These are phyloP conservation scores for Aporophyla lueneburgensis DNA, from an alignment of 2,888 invertebrate genomes.

Conservation along the genomic window DNA sequence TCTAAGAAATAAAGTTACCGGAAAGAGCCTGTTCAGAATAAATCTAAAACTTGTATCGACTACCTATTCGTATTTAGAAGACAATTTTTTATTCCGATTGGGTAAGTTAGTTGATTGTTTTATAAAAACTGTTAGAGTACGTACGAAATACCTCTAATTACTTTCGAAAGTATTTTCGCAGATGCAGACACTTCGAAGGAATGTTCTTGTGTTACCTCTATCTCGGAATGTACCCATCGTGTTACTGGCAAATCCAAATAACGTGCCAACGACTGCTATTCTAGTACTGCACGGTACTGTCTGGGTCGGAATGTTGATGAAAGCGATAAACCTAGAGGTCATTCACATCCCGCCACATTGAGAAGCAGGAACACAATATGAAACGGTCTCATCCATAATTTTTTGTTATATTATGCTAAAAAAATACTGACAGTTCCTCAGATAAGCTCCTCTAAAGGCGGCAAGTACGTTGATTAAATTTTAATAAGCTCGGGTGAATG, in stretches of 20 bases:
- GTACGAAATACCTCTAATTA: not conserved
- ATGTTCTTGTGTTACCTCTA: slow-evolving; percentile 47
- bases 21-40: not conserved
- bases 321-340: slow-evolving; percentile 80
- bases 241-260: slow-evolving; percentile 58
- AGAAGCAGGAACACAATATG: slow-evolving; percentile 71
- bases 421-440: slow-evolving; percentile 61
- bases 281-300: slow-evolving; percentile 67
- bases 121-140: not conserved
- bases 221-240: slow-evolving; percentile 56
- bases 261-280: slow-evolving; percentile 71
- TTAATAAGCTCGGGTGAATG: slow-evolving; percentile 79
- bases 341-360: slow-evolving; percentile 76
- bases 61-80: not conserved
- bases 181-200: slow-evolving; percentile 34
- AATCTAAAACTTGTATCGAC: not conserved
- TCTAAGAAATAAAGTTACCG: slow-evolving; percentile 7
- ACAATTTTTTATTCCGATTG: not conserved
- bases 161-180: not conserved
- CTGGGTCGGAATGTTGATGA: slow-evolving; percentile 79
- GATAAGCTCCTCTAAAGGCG: slow-evolving; percentile 59
- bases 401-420: slow-evolving; percentile 61
- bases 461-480: slow-evolving; percentile 70
- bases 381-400: slow-evolving; percentile 49
- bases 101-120: not conserved